Conservation (phyloP, 2,113 vertebrate genomes). For the Rhipidura dahli region DNA sequence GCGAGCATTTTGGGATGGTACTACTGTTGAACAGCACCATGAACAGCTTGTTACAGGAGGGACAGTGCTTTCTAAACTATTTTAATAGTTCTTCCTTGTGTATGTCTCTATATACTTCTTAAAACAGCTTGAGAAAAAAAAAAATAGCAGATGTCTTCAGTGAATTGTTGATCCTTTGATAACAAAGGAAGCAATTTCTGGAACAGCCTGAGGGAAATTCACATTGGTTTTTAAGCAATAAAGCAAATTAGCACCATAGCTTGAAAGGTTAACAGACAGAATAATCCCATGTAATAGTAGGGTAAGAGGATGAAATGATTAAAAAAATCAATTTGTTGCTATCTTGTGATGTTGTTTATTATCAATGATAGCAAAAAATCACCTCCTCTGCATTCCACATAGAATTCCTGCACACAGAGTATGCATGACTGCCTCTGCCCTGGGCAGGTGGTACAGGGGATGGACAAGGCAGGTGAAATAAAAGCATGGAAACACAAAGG, state of each 20-base stretch:
- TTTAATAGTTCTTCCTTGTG: not conserved
- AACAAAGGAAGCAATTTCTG: conserved; percentile 27
- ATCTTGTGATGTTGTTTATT: not conserved
- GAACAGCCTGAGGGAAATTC: conserved; percentile 11
- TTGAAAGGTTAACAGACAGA: conserved; percentile 39
- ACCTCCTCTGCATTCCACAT: not conserved
- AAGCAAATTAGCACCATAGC: conserved; percentile 35
- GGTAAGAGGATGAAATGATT: not conserved
- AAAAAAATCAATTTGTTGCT: not conserved
- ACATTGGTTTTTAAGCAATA: conserved; percentile 13
- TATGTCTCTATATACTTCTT: not conserved
- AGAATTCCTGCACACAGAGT: not conserved
- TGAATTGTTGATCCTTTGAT: conserved; percentile 30
- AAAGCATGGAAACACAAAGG: not conserved
- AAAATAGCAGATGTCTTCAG: not conserved
- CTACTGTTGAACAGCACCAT: not conserved
- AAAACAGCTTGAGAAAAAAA: not conserved
- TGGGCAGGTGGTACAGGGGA: not conserved
- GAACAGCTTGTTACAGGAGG: not conserved
- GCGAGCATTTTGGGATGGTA: not conserved
- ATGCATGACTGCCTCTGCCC: not conserved
- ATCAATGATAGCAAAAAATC: not conserved
- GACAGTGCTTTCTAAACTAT: not conserved
- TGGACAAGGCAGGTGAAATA: not conserved
- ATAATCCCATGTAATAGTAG: not conserved